Conservation (phyloP, 2,888 invertebrate species). For the Phalera bucephala region DNA sequence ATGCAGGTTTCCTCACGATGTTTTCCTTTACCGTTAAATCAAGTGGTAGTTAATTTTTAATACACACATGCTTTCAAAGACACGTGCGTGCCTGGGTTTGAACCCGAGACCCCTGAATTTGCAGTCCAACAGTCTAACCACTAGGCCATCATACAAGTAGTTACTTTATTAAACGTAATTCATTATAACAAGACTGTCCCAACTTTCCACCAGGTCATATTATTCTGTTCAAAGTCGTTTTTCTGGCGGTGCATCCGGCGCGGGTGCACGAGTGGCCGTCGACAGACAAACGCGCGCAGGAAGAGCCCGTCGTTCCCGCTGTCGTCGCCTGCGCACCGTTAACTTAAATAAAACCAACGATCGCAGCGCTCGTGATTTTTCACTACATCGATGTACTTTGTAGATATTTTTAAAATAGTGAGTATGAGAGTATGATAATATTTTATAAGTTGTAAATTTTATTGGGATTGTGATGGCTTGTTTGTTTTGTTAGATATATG, state of each 20-base stretch:
- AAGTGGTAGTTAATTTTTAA: too few relatives aligned
- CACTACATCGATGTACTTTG: constrained; percentile 31
- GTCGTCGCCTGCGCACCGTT: constrained; percentile 59
- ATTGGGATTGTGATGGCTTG: not conserved
- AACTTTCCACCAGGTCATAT: constrained; percentile 26
- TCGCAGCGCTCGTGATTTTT: constrained; percentile 39
- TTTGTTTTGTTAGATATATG: not conserved
- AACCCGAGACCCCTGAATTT: too few relatives aligned
- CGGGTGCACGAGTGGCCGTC: constrained; percentile 44
- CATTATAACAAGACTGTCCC: constrained; percentile 12
- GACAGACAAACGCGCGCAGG: constrained; percentile 77
- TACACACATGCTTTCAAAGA: too few relatives aligned
- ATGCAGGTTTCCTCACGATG: too few relatives aligned
- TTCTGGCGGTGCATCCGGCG: constrained; percentile 67
- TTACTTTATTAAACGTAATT: too few relatives aligned
- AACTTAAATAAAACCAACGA: constrained; percentile 53
- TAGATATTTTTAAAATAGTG: constrained; percentile 14
- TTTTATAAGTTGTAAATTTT: not conserved
- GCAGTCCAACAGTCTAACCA: too few relatives aligned
- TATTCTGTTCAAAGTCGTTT: constrained; percentile 34
- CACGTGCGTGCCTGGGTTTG: too few relatives aligned
- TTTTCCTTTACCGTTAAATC: too few relatives aligned
- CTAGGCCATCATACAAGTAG: too few relatives aligned
- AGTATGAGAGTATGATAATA: not conserved
- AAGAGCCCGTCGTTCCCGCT: constrained; percentile 74